phyloP scores from a whole-genome alignment of 2,797 vertebrate species.

The Halcyon leucocephala region DNA sequence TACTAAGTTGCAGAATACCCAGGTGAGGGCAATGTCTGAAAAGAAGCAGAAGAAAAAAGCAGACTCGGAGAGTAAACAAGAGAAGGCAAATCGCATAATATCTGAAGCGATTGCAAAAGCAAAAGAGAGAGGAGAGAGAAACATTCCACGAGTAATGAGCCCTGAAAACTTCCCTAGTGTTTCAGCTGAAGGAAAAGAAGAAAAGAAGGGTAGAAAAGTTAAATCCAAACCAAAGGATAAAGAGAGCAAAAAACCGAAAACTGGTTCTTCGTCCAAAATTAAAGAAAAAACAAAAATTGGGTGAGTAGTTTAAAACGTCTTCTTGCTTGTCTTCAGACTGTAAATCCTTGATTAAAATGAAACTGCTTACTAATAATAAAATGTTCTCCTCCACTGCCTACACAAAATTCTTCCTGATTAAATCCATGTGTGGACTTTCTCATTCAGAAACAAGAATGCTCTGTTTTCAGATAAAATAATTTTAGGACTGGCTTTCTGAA shows the following conservation, averaged over 20 bases:
- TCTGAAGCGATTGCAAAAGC: conserved; percentile 97
- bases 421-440: conserved; percentile 45
- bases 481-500: background rate
- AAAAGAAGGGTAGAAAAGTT: conserved; percentile 81
- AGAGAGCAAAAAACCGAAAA: conserved; percentile 88
- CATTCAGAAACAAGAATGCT: conserved; percentile 41
- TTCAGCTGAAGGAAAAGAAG: conserved; percentile 86
- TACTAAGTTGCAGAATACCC: conserved; percentile 90
- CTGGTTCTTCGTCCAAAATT: conserved; percentile 88
- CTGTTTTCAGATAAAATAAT: conserved; percentile 33
- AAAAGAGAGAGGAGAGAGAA: conserved; percentile 94
- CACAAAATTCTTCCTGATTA: conserved; percentile 50
- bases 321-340: background rate
- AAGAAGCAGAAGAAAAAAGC: conserved; percentile 87
- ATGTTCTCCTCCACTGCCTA: conserved; percentile 27
- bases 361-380: conserved; percentile 26
- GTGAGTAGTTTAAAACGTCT: conserved; percentile 81
- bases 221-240: conserved; percentile 89
- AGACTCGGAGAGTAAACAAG: conserved; percentile 93
- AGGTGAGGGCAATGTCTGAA: conserved; percentile 90
- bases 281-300: conserved; percentile 97
- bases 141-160: conserved; percentile 98
- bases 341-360: conserved; percentile 18
- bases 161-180: conserved; percentile 96
- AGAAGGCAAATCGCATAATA: conserved; percentile 98